Percentiles rank a stretch among this genome's conserved stretches.
Conservation (phyloP, 2,113 vertebrate species). For the Colinus virginianus region DNA sequence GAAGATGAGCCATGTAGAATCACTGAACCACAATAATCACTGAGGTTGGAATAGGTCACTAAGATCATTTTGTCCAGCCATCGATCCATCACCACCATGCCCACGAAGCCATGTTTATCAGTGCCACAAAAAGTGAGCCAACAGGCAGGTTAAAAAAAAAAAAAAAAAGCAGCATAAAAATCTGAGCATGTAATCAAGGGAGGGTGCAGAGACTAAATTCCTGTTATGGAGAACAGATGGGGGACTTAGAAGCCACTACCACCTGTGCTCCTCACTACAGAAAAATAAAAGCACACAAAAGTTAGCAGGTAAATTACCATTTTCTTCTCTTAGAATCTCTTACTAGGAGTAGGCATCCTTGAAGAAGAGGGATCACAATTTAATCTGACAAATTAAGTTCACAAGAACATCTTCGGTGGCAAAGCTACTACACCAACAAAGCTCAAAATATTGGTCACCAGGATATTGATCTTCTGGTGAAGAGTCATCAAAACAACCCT, state of each 20-base stretch:
- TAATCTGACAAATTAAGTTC: neutral
- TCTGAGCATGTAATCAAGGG: neutral
- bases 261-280: neutral
- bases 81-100: too few species aligned
- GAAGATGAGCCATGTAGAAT: neutral
- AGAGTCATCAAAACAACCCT: neutral
- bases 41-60: too few species aligned
- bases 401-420: neutral
- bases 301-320: neutral
- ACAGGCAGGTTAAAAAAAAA: neutral
- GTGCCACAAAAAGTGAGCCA: neutral
- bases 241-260: neutral
- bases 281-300: neutral
- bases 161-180: neutral
- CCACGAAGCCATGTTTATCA: too few species aligned
- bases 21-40: too few species aligned
- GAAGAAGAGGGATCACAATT: neutral
- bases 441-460: neutral
- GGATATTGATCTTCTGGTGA: neutral
- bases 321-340: neutral
- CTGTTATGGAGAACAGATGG: rapidly evolving
- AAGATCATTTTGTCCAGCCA: too few species aligned
- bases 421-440: neutral
- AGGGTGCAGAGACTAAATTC: neutral
- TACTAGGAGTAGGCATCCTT: neutral